These are phyloP conservation scores for Agapornis roseicollis DNA, from an alignment of 2,113 vertebrate species.

Conservation along the genomic window DNA sequence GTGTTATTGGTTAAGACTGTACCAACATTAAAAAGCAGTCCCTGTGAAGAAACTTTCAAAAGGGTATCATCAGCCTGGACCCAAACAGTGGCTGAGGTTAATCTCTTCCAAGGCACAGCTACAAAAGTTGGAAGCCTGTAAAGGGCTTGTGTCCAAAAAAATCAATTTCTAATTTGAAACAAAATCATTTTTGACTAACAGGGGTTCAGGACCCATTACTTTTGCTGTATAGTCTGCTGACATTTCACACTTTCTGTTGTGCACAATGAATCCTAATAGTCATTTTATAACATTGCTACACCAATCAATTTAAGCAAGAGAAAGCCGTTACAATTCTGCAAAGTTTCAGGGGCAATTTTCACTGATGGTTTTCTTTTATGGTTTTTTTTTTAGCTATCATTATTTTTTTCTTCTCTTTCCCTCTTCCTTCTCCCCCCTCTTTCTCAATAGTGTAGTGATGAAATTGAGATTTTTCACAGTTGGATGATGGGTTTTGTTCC, in stretches of 20 bases:
- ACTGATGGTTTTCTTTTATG: conserved; percentile 69
- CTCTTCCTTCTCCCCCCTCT: background rate
- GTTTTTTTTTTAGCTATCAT: conserved; percentile 50
- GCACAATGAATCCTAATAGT: conserved; percentile 81
- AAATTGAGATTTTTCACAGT: conserved; percentile 52
- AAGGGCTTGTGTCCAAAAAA: conserved; percentile 78
- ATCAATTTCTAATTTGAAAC: conserved; percentile 87
- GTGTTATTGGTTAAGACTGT: conserved; percentile 69
- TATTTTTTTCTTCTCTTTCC: conserved; percentile 32
- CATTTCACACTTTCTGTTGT: conserved; percentile 79
- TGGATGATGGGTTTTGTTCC: conserved; percentile 11
- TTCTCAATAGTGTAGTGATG: background rate
- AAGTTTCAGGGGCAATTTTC: conserved; percentile 74
- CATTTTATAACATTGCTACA: conserved; percentile 76
- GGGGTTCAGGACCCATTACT: conserved; percentile 81
- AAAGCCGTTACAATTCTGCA: conserved; percentile 73
- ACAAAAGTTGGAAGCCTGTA: conserved; percentile 72
- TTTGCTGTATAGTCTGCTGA: conserved; percentile 77
- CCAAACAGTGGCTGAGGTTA: conserved; percentile 68
- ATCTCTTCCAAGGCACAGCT: conserved; percentile 71
- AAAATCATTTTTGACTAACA: conserved; percentile 84
- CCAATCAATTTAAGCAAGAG: conserved; percentile 77
- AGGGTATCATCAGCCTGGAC: conserved; percentile 70
- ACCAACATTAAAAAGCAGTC: conserved; percentile 70
- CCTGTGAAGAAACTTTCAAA: conserved; percentile 71